These are phyloP conservation scores for Oreortyx pictus DNA, from an alignment of 2,797 vertebrate species.

Conservation along the genomic window DNA sequence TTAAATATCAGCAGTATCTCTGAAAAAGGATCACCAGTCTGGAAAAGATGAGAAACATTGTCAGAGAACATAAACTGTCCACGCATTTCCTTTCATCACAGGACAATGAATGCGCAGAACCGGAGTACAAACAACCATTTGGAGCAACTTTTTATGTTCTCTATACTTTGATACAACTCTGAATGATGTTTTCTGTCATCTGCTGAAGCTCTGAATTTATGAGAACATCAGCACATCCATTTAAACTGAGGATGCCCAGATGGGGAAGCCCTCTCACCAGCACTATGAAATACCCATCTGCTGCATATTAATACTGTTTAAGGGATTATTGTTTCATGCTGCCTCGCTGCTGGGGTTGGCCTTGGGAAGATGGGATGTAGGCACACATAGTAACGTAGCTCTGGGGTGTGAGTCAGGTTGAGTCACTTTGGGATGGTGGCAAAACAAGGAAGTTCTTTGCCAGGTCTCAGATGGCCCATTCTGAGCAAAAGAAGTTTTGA, in stretches of 20 bases:
- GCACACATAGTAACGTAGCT: neutral
- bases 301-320: conserved; percentile 38
- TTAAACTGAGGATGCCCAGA: conserved; percentile 40
- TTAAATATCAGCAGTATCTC: neutral
- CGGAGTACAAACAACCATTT: neutral
- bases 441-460: conserved; percentile 30
- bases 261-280: conserved; percentile 53
- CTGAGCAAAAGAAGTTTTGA: conserved; percentile 62
- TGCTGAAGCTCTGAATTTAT: conserved; percentile 32
- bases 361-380: neutral
- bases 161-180: neutral
- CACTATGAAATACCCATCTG: conserved; percentile 50
- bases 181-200: conserved; percentile 33
- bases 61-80: neutral
- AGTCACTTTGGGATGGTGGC: neutral
- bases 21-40: neutral
- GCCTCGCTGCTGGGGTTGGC: conserved; percentile 17
- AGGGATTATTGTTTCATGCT: conserved; percentile 59
- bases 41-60: neutral
- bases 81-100: neutral
- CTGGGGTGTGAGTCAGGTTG: conserved; percentile 44
- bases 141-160: neutral
- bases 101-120: neutral
- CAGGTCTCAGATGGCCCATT: conserved; percentile 17
- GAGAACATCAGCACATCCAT: neutral